Evolutionary conservation across 2,888 invertebrate species (phyloP), one percentile per base, ranked within the genome.

Genomic region (Rapana venosa): DNA sequence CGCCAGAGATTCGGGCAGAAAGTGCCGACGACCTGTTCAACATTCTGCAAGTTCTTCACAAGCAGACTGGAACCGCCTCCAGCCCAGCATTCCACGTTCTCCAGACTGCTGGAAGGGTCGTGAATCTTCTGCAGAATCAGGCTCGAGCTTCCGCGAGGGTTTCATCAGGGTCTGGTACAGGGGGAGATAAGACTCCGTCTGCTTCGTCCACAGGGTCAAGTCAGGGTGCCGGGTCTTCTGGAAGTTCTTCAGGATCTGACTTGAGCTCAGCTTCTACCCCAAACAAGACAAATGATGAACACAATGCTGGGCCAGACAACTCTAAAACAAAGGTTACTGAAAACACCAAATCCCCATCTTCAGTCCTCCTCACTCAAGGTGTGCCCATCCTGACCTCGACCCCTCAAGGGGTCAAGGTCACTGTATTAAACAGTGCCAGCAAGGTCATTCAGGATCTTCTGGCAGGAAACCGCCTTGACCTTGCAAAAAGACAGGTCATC

Each of bases 381-480:
- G 47, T 84, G 26, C 84, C 84, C 11, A 58, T 58, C 8, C 84
- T 84, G 84, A 56, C 58, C 30, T 56, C 58, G 6, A 30, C 84
- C 8, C 58, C 84, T n/a, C 47, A n/a, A 58, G 84, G 84, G 13
- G 84, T 84, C 84, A 84, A 84, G 58, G 84, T 84, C 84, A 84
- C 58, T 15, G 17, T 84, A 17, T 22, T 84, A n/a, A 58, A 84
- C 58, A 56, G 84, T 13, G 56, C n/a, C 84, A 58, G 58, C 84
- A 56, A 58, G 58, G 15, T 84, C 58, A 30, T 84, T 58, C 17
- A 30, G 26, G 58, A 84, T 58, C 84, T 84, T 15, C n/a, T 47
- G 30, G 58, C n/a, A 8, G 84, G 84, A 26, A 15, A 84, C 84
- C 56, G 84, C 58, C 35, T 84, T 15, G 58, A 84, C 84, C 84